phyloP scores from a whole-genome alignment of 2,797 vertebrate species.

The Rhabdomys pumilio region DNA sequence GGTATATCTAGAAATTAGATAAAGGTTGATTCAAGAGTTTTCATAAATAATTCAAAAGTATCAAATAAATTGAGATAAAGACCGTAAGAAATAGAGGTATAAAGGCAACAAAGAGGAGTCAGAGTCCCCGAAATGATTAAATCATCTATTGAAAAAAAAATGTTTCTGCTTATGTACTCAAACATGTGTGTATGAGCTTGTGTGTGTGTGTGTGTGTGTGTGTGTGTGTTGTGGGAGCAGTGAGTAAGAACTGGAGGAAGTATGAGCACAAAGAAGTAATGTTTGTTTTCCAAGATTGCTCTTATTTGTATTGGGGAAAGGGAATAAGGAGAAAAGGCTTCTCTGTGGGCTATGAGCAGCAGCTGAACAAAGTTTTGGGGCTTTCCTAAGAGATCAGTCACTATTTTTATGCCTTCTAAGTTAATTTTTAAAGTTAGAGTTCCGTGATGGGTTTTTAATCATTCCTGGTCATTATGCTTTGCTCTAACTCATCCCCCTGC shows the following conservation, averaged over 20 bases:
- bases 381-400: not conserved
- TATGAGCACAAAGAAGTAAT: not conserved
- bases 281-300: not conserved
- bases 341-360: not conserved
- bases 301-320: not conserved
- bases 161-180: not conserved
- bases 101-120: not conserved
- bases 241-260: not conserved
- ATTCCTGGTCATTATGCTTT: not conserved
- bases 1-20: not conserved
- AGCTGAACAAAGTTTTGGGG: not conserved
- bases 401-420: not conserved
- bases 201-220: fast-evolving
- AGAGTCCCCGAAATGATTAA: not conserved
- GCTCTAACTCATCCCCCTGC: not conserved
- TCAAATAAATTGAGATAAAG: not conserved
- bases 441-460: not conserved
- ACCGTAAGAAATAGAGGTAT: not conserved
- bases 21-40: not conserved
- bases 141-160: not conserved
- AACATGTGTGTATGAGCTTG: fast-evolving
- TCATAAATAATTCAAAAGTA: not conserved
- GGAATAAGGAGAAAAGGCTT: not conserved
- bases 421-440: not conserved
- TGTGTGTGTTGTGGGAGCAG: not conserved